phyloP scores from a whole-genome alignment of 2,888 invertebrate genomes.

The Lampropteryx suffumata region DNA sequence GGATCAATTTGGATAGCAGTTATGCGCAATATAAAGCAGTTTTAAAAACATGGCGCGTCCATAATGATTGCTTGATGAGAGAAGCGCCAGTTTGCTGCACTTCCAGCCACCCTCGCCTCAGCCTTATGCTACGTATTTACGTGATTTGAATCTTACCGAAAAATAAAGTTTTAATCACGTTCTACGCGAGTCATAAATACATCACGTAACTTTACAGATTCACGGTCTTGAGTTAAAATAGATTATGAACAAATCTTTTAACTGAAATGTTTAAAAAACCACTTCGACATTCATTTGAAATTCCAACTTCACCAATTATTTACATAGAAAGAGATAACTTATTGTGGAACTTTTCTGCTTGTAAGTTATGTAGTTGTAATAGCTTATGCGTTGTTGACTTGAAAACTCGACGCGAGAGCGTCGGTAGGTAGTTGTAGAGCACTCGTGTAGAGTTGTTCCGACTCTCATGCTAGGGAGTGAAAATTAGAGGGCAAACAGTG shows the following conservation, averaged over 20 bases:
- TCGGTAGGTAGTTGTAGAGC: slow-evolving; percentile 41
- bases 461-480: slow-evolving; percentile 52
- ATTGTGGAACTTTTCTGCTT: slow-evolving; percentile 9
- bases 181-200: slow-evolving; percentile 27
- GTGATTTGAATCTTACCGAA: slow-evolving; percentile 39
- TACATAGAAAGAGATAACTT: slow-evolving; percentile 12
- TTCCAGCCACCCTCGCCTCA: slow-evolving; percentile 33
- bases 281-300: slow-evolving; percentile 3
- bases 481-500: slow-evolving; percentile 64
- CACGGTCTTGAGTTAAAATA: slow-evolving; percentile 25
- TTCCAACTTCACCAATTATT: slow-evolving; percentile 4
- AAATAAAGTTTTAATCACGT: slow-evolving; percentile 36
- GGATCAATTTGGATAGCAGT: slow-evolving; percentile 72
- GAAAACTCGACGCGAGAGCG: slow-evolving; percentile 40
- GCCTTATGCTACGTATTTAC: slow-evolving; percentile 39
- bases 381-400: slow-evolving; percentile 35
- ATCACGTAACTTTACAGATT: slow-evolving; percentile 27
- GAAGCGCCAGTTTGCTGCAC: slow-evolving; percentile 58
- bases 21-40: slow-evolving; percentile 70
- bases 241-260: slow-evolving; percentile 17
- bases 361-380: slow-evolving; percentile 7
- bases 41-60: slow-evolving; percentile 79
- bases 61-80: slow-evolving; percentile 79
- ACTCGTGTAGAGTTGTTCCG: slow-evolving; percentile 37
- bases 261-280: slow-evolving; percentile 6